These are phyloP conservation scores for Lepus timidus DNA, from an alignment of 2,113 vertebrate genomes.

Conservation along the genomic window DNA sequence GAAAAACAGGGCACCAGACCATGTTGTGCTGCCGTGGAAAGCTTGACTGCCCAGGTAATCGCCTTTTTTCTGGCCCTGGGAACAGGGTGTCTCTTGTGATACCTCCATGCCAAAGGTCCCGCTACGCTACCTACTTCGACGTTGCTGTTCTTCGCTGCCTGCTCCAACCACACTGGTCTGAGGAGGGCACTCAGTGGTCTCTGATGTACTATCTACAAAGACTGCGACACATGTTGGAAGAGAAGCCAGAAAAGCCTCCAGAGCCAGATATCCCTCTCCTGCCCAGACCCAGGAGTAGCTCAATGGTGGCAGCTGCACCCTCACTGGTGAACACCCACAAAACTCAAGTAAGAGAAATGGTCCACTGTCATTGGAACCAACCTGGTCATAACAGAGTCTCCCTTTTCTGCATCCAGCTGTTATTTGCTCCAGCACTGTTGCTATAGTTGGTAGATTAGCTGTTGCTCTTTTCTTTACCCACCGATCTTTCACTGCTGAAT, in stretches of 20 bases:
- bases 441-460: background rate
- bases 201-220: constrained; percentile 97
- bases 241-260: constrained; percentile 93
- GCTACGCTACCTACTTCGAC: constrained; percentile 98
- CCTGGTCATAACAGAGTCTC: background rate
- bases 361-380: background rate
- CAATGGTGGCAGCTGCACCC: constrained; percentile 97
- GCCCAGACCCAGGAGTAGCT: constrained; percentile 96
- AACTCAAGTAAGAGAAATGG: constrained; percentile 92
- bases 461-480: background rate
- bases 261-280: constrained; percentile 92
- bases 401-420: background rate
- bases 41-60: background rate
- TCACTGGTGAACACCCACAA: constrained; percentile 99
- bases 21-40: background rate
- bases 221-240: constrained; percentile 96
- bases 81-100: constrained; percentile 88
- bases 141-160: constrained; percentile 98
- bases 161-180: constrained; percentile 97
- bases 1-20: background rate
- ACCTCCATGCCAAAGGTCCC: constrained; percentile 93
- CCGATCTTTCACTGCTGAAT: background rate
- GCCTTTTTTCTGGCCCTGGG: constrained; percentile 14
- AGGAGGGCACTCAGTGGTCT: constrained; percentile 99
- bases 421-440: background rate